A percentile compares a stretch with the other conserved stretches of the same genome.
Evolutionary conservation across 2,113 vertebrate genomes (phyloP).

Genomic region (Bos javanicus): DNA sequence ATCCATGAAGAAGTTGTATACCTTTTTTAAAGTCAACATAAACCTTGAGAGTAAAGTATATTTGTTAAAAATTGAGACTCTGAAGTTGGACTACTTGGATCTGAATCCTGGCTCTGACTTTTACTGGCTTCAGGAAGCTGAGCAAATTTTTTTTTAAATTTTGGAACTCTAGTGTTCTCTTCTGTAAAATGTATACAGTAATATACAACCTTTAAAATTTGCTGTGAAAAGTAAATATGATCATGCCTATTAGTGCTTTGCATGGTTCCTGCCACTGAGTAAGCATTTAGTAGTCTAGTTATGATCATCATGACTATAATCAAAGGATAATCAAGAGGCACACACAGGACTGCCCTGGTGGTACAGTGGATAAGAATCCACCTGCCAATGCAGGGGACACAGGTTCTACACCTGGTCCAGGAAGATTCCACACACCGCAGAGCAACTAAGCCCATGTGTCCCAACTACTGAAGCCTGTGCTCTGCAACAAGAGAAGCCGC

Average conservation of each 20-base stretch:
- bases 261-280: background rate
- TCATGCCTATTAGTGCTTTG: background rate
- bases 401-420: background rate
- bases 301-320: background rate
- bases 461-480: background rate
- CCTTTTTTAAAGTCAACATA: background rate
- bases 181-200: background rate
- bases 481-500: background rate
- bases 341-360: background rate
- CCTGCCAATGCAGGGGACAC: background rate
- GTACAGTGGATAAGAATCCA: background rate
- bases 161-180: background rate
- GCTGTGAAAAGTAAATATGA: background rate
- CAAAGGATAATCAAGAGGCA: background rate
- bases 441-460: background rate
- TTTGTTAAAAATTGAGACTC: background rate
- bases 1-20: background rate
- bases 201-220: background rate
- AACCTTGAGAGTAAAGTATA: background rate
- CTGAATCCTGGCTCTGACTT: background rate
- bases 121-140: background rate
- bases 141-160: background rate
- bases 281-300: background rate
- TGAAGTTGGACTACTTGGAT: background rate
- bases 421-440: background rate